Evolutionary conservation across 2,888 invertebrate genomes (phyloP), one percentile per base, ranked within the genome.

Genomic region (Dusona sp.): DNA sequence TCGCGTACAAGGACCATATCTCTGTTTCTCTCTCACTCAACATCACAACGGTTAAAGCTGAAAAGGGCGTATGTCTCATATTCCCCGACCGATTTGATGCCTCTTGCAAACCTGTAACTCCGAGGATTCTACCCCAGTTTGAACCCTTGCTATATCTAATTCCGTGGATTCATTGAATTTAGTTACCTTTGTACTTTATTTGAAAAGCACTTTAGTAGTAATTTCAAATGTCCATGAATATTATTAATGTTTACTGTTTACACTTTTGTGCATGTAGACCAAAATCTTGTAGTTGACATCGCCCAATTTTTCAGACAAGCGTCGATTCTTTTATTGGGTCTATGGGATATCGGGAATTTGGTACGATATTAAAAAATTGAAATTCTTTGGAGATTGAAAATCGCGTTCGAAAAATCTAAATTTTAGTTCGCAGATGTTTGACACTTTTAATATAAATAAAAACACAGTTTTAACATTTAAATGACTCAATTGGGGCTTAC

Each of bases 1-100:
- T 84, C 54, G 54, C 79, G 73, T 72, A 79, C 81, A 77, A 70
- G 79, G 73, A 83, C 74, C 73, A 38, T 78, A 48, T 83, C 86
- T 78, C 80, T 73, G 48, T 36, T 45, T 64, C 80, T 33, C 57
- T 36, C n/a, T 70, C 57, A 48, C 36, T 38, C 57, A 57, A 45
- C 19, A 65, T 51, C 9, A 48, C 36, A 38, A 42, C 9, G 48
- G 33, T 22, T 77, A 7, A 8, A 33, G 22, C 2, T 8, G 48
- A 65, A 36, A 65, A 33, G 29, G 77, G 13, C 77, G 77, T 36
- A 77, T 48, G 25, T 75, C 48, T 22, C n/a, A 36, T n/a, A 19
- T 13, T 65, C 25, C n/a, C 13, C 8, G 2, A 36, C 22, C 22
- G 36, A 13, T 65, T 48, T 22, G 3, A 29, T 22, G 65, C 33